phyloP scores from a whole-genome alignment of 2,113 vertebrate species.

The Antigone vipio region DNA sequence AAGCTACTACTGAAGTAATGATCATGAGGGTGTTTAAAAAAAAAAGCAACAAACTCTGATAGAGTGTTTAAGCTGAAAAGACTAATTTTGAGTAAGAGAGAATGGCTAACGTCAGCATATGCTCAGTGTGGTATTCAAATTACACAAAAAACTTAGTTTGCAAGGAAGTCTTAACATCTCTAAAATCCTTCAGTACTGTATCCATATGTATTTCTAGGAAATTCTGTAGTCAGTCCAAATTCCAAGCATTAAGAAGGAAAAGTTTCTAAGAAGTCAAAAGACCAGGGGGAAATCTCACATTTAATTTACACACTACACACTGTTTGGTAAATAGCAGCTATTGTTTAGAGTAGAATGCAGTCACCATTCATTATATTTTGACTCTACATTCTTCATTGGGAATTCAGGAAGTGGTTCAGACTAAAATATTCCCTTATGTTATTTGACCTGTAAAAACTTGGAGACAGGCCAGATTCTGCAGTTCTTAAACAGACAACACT shows the following conservation, averaged over 20 bases:
- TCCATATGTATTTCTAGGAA: conserved; percentile 33
- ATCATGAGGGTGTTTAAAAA: not conserved
- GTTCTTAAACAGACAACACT: conserved; percentile 56
- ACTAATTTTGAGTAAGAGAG: not conserved
- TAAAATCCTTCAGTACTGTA: not conserved
- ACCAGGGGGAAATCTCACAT: not conserved
- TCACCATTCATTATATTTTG: conserved; percentile 66
- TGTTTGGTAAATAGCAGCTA: conserved; percentile 68
- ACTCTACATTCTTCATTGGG: conserved; percentile 59
- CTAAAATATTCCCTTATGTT: conserved; percentile 73
- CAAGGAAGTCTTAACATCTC: not conserved
- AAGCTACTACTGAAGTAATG: not conserved
- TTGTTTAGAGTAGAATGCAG: conserved; percentile 66
- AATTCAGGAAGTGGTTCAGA: conserved; percentile 76
- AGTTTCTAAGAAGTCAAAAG: conserved; percentile 49
- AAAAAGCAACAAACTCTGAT: not conserved
- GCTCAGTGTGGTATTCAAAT: not conserved
- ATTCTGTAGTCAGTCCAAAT: not conserved
- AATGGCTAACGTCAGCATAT: not conserved
- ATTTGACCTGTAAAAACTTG: conserved; percentile 74
- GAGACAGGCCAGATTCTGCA: conserved; percentile 49
- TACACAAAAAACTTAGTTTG: not conserved
- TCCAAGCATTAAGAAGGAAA: not conserved
- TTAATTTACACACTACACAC: conserved; percentile 29
- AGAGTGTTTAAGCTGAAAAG: not conserved